Base-by-base conservation (phyloP, 2,797 vertebrate genomes). In the Pagetopsis macropterus region DNA sequence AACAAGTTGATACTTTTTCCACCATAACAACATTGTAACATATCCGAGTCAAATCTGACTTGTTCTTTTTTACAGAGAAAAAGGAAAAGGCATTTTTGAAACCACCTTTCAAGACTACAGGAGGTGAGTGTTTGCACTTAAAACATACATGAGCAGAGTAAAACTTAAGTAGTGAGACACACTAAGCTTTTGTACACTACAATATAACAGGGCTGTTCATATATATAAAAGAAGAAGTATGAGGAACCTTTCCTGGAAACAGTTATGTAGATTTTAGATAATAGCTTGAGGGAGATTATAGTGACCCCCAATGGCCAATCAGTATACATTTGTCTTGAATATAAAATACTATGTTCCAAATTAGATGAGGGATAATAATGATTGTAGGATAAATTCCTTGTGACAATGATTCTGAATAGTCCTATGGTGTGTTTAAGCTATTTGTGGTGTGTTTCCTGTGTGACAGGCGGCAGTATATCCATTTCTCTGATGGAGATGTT, bases 401-500 rank as follows among this genome's bases (percentile, higher is more conserved):
- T 40, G 37, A 9, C 2, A 27, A 17, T 14, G 5, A 10, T 6
- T 15, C 5, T 27, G 6, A 56, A n/a, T 16, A 2, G n/a, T 46
- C 1, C 31, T 41, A 0, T 1, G 27, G 27, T 27, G 27, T 21
- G 46, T 44, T 48, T 56, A 13, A 16, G 3, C 9, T 63, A 1
- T 62, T 58, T 72, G 40, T 67, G 16, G 0, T 62, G 0, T 75
- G 5, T n/a, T 70, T 14, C 75, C 3, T 64, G 12, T 80, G 46
- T 68, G 9, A 59, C 72, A 92, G 89, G 1, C 31, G 49, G 5
- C 1, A 48, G 14, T 3, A 17, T 1, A 62, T 69, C 63, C 1
- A 31, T 64, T 27, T 33, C 52, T 27, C n/a, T 70, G 16, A 5
- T 61, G 21, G 62, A 72, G 3, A 9, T 66, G 15, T 17, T 15